A percentile compares a stretch with the other conserved stretches of the same genome.
phyloP scores from a whole-genome alignment of 1,140 invertebrate genomes.

The Oedothorax gibbosus region DNA sequence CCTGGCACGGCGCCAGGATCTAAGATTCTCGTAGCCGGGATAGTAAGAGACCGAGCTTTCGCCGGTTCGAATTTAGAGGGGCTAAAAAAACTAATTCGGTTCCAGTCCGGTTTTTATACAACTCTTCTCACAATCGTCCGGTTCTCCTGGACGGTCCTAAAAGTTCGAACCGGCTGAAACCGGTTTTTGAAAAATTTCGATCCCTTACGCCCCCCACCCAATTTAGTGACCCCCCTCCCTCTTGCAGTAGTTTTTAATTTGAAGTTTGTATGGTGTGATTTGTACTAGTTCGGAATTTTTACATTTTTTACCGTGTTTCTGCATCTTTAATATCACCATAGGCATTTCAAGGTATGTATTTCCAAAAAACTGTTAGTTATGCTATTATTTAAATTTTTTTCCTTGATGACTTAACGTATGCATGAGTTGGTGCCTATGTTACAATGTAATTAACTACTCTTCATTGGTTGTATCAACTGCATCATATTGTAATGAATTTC shows the following conservation, averaged over 20 bases:
- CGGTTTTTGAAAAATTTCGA: too few relatives aligned
- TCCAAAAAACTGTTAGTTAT: too few relatives aligned
- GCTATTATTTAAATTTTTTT: too few relatives aligned
- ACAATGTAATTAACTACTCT: neutral
- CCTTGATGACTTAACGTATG: conserved; percentile 23
- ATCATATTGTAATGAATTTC: neutral
- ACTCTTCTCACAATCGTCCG: conserved; percentile 5
- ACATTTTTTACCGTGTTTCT: neutral
- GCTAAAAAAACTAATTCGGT: conserved; percentile 48
- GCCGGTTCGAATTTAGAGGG: conserved; percentile 46
- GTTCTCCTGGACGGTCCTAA: too few relatives aligned
- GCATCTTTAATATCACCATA: conserved; percentile 7
- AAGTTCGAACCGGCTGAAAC: conserved; percentile 5
- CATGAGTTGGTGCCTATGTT: conserved; percentile 18
- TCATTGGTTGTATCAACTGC: conserved; percentile 7
- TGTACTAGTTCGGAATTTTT: conserved; percentile 28
- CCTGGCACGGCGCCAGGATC: neutral
- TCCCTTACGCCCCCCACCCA: conserved; percentile 5
- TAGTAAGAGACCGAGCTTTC: conserved; percentile 48
- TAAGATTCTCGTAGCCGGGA: too few relatives aligned
- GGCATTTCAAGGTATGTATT: conserved; percentile 22
- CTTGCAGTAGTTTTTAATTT: conserved; percentile 37
- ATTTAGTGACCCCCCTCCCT: neutral
- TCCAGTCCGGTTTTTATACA: conserved; percentile 39
- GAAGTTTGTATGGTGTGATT: conserved; percentile 48